Percentiles rank a stretch among this genome's conserved stretches.
Evolutionary conservation across 2,888 invertebrate genomes (phyloP).

Genomic region (Cryptocheilus praepositus): DNA sequence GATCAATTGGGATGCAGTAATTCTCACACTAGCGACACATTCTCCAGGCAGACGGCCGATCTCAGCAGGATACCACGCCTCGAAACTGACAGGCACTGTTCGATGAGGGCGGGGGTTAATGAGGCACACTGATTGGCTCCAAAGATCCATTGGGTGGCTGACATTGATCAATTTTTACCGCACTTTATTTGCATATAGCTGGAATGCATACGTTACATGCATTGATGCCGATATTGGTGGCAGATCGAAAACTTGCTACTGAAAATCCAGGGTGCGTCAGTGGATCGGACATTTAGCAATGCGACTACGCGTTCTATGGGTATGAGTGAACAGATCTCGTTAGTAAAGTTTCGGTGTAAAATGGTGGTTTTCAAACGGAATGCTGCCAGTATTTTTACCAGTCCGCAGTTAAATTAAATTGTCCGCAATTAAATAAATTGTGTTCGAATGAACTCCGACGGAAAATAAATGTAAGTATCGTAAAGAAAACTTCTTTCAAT

Average conservation of each 20-base stretch:
- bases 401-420: no score
- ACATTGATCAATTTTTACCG: constrained; percentile 66
- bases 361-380: no score
- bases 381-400: no score
- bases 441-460: no score
- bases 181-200: constrained; percentile 63
- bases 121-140: constrained; percentile 65
- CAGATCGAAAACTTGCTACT: constrained; percentile 31
- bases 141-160: constrained; percentile 61
- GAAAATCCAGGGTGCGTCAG: constrained; percentile 2
- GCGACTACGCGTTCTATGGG: no score
- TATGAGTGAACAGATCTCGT: no score
- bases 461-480: no score
- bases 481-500: no score
- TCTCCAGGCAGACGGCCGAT: constrained; percentile 15
- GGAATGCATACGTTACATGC: constrained; percentile 11
- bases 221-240: constrained; percentile 29
- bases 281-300: no score
- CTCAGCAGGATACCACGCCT: constrained; percentile 26
- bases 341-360: no score
- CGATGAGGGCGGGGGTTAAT: constrained; percentile 63
- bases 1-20: constrained; percentile 68
- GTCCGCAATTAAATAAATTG: no score
- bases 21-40: constrained; percentile 58
- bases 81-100: constrained; percentile 58